phyloP scores from a whole-genome alignment of 37 sponge, comb jelly and placozoan genomes.

The Trichoplax adhaerens region DNA sequence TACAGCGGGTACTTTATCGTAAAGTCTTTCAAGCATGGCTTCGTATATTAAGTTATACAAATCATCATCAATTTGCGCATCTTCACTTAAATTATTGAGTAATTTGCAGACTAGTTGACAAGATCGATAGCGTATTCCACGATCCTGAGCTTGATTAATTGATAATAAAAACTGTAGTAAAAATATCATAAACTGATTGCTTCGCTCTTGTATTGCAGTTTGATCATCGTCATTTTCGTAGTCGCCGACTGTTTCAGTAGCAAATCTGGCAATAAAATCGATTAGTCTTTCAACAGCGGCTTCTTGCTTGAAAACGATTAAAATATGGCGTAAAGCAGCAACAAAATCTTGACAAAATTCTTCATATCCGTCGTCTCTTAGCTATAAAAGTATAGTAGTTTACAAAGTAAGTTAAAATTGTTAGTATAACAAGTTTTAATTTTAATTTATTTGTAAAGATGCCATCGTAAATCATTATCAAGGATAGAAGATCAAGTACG shows the following conservation, averaged over 20 bases:
- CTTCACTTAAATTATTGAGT: no score
- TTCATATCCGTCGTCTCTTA: background rate
- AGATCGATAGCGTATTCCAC: constrained; percentile 35
- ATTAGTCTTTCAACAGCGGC: constrained; percentile 51
- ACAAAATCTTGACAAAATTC: constrained; percentile 26
- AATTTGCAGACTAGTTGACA: constrained; percentile 47
- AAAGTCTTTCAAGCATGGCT: constrained; percentile 26
- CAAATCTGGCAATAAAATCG: constrained; percentile 34
- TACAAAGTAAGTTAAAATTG: no score
- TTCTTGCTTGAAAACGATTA: constrained; percentile 37
- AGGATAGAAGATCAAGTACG: no score
- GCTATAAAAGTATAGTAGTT: no score
- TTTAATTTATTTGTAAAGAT: no score
- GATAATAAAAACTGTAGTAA: constrained; percentile 26
- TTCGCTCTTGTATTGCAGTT: background rate
- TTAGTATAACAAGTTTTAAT: no score
- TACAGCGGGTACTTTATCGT: constrained; percentile 28
- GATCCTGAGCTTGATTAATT: constrained; percentile 32
- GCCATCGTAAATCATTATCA: no score
- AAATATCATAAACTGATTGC: constrained; percentile 11
- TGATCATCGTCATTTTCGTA: background rate
- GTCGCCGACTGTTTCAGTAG: constrained; percentile 7
- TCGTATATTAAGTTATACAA: constrained; percentile 10
- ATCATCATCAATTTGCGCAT: background rate
- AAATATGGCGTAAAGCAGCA: constrained; percentile 19